phyloP scores from a whole-genome alignment of 2,797 vertebrate genomes.

The Myotis pilosus region DNA sequence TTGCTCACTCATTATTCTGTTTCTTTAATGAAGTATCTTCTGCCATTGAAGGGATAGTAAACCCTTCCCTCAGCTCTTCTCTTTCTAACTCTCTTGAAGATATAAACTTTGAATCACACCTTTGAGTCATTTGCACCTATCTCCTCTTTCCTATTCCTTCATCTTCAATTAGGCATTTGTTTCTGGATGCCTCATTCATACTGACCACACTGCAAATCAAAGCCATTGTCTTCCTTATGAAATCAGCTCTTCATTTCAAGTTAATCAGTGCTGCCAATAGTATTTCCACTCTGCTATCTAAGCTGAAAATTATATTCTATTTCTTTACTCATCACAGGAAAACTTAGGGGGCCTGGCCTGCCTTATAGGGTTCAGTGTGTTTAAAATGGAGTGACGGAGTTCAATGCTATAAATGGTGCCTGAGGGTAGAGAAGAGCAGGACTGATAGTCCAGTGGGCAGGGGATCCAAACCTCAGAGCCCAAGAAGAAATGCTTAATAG shows the following conservation, averaged over 20 bases:
- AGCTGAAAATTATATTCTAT: slow-evolving; percentile 11
- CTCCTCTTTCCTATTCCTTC: neutral
- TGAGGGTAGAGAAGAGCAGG: neutral
- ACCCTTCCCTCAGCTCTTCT: neutral
- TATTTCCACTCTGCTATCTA: neutral
- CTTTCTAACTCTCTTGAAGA: neutral
- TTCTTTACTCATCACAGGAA: neutral
- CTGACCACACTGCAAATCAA: neutral
- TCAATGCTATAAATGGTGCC: neutral
- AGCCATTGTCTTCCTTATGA: neutral
- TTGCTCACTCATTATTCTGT: neutral
- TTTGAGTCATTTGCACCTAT: neutral
- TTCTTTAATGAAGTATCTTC: slow-evolving; percentile 18
- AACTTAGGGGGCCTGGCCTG: neutral
- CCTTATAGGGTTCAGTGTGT: neutral
- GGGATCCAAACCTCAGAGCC: neutral
- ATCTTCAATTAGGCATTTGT: neutral
- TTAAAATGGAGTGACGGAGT: neutral
- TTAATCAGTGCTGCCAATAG: neutral
- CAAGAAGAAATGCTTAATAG: neutral
- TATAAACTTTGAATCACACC: neutral
- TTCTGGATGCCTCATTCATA: neutral
- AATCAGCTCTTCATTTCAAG: neutral
- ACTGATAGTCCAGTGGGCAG: neutral
- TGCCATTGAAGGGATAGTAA: neutral